Evolutionary conservation across 2,113 vertebrate species (phyloP).

Genomic region (Glaucomys volans): DNA sequence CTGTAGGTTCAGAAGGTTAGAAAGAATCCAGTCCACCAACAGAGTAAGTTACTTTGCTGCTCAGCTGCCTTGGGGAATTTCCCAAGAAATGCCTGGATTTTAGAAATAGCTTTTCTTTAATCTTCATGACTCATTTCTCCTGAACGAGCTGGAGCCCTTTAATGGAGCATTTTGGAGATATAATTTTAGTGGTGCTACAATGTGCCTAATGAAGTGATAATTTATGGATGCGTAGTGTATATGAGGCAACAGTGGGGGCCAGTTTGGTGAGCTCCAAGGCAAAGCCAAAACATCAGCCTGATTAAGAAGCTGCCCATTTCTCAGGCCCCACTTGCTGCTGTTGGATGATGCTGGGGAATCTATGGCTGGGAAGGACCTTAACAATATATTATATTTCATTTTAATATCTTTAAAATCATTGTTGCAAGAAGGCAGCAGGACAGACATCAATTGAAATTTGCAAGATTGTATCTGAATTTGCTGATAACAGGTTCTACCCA

Average conservation of each 20-base stretch:
- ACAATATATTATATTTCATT: neutral
- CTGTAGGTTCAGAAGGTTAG: constrained; percentile 8
- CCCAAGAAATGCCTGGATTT: constrained; percentile 79
- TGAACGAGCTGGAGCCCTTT: constrained; percentile 65
- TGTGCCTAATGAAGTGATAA: constrained; percentile 82
- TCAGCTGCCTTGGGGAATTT: constrained; percentile 73
- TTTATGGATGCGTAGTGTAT: constrained; percentile 71
- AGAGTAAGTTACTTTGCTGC: constrained; percentile 58
- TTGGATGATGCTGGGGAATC: neutral
- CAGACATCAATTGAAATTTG: neutral
- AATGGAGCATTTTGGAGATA: constrained; percentile 66
- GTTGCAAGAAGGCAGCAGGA: neutral
- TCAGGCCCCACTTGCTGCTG: neutral
- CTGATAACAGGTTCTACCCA: neutral
- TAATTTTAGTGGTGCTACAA: constrained; percentile 81
- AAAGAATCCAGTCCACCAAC: constrained; percentile 56
- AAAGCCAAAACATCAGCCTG: constrained; percentile 72
- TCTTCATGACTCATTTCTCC: constrained; percentile 78
- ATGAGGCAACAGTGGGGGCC: constrained; percentile 38
- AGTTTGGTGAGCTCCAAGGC: constrained; percentile 76
- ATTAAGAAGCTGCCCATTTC: constrained; percentile 52
- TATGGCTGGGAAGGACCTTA: neutral
- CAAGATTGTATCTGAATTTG: neutral
- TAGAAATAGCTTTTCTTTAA: constrained; percentile 83
- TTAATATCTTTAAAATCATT: neutral